Conservation (phyloP, 53 echinoderm and acorn worm species). For the Glandiceps talaboti region DNA sequence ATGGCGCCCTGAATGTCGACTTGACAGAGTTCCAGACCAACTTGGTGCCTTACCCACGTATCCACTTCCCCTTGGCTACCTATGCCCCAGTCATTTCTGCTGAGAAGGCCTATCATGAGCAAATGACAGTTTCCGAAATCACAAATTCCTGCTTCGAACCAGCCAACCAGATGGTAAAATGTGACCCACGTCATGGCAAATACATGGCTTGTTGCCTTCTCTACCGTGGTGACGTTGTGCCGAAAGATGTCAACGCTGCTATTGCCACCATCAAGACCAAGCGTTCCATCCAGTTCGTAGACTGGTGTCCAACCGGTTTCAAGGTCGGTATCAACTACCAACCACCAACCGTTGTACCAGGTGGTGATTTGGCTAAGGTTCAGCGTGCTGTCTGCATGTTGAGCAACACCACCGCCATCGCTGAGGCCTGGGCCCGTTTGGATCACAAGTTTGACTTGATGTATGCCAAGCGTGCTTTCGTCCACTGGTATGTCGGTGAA, state of each 20-base stretch:
- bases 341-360: constrained; percentile 90
- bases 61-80: constrained; percentile 75
- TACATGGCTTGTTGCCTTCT: constrained; percentile 97
- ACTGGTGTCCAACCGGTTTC: constrained; percentile 99
- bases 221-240: constrained; percentile 94
- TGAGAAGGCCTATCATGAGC: constrained; percentile 82
- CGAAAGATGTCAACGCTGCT: constrained; percentile 95
- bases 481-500: constrained; percentile 99
- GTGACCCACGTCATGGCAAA: constrained; percentile 97
- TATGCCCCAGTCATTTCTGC: constrained; percentile 67
- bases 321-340: constrained; percentile 99
- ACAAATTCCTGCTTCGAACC: constrained; percentile 72
- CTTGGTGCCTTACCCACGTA: constrained; percentile 76
- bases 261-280: constrained; percentile 98
- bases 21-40: constrained; percentile 86
- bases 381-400: constrained; percentile 99
- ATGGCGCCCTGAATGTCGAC: not conserved
- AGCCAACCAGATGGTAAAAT: constrained; percentile 95
- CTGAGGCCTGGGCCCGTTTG: constrained; percentile 98
- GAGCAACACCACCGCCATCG: constrained; percentile 99
- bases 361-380: constrained; percentile 97
- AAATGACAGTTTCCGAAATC: constrained; percentile 51
- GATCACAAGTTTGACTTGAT: constrained; percentile 99
- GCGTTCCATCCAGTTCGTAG: constrained; percentile 96
- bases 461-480: constrained; percentile 99